Percentiles rank a stretch among this genome's conserved stretches.
These are phyloP conservation scores for Ascidia mentula DNA, from an alignment of 23 tunicate genomes.

Conservation along the genomic window DNA sequence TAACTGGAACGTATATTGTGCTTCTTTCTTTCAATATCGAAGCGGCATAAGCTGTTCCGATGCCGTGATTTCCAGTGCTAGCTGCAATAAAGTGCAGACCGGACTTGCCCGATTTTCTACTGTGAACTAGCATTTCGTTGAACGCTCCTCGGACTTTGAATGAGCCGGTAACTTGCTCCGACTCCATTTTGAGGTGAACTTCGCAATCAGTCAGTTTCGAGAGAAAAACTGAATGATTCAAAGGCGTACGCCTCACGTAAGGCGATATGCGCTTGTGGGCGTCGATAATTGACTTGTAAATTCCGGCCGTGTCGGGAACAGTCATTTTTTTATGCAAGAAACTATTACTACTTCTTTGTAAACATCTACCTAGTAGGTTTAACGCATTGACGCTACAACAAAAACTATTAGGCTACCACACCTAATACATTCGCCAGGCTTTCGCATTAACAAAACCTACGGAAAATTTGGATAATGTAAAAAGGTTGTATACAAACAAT, in stretches of 20 bases:
- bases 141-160: slow-evolving; percentile 90
- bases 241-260: slow-evolving; percentile 45
- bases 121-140: slow-evolving; percentile 40
- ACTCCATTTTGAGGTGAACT: slow-evolving; percentile 66
- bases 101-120: background rate
- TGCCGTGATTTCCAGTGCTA: slow-evolving; percentile 89
- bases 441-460: no score
- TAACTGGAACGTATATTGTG: slow-evolving; percentile 53
- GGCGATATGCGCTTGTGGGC: slow-evolving; percentile 33
- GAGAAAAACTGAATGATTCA: slow-evolving; percentile 29
- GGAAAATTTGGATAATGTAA: no score
- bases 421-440: no score
- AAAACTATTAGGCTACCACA: no score
- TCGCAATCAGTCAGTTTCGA: slow-evolving; percentile 28
- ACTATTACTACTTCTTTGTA: no score
- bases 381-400: no score
- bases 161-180: slow-evolving; percentile 79
- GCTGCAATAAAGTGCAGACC: slow-evolving; percentile 48
- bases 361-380: no score
- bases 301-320: background rate
- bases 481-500: no score
- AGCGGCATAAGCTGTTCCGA: slow-evolving; percentile 60
- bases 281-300: slow-evolving; percentile 2
- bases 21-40: slow-evolving; percentile 42
- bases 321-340: no score